Percentiles rank a stretch among this genome's conserved stretches.
phyloP scores from a whole-genome alignment of 1,140 invertebrate genomes.

The Ladona fulva region DNA sequence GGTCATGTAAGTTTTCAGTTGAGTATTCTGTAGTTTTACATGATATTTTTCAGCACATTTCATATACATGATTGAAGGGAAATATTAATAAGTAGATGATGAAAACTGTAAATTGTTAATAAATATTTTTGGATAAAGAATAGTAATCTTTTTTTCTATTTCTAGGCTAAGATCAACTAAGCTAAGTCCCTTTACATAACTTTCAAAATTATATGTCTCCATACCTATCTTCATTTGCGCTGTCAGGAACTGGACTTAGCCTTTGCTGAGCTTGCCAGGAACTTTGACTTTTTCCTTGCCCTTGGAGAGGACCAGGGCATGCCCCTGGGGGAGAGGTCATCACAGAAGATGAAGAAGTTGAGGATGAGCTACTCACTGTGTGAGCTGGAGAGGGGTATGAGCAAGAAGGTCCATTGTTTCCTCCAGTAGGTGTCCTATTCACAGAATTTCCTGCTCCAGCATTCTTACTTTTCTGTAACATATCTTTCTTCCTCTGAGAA shows the following conservation, averaged over 20 bases:
- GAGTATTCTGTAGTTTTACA: no score
- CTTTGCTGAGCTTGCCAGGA: not conserved
- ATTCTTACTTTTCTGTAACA: conserved; percentile 34
- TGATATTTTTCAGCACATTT: no score
- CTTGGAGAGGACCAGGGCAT: not conserved
- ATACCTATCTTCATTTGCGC: not conserved
- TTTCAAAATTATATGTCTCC: no score
- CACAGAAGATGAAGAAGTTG: not conserved
- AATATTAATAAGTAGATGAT: no score
- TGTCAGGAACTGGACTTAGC: not conserved
- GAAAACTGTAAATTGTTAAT: no score
- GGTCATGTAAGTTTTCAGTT: no score
- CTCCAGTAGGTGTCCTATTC: not conserved
- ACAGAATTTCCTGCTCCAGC: not conserved
- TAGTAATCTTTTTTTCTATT: no score
- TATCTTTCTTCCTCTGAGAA: conserved; percentile 37
- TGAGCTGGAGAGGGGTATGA: not conserved
- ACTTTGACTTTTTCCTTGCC: conserved; percentile 29
- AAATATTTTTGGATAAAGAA: no score
- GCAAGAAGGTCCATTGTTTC: not conserved
- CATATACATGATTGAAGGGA: no score
- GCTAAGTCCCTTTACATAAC: no score
- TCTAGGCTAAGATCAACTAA: no score
- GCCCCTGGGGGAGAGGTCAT: not conserved
- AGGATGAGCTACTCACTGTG: not conserved